Conservation (phyloP, 1,140 invertebrate genomes). For the Drosophila murphyi region DNA sequence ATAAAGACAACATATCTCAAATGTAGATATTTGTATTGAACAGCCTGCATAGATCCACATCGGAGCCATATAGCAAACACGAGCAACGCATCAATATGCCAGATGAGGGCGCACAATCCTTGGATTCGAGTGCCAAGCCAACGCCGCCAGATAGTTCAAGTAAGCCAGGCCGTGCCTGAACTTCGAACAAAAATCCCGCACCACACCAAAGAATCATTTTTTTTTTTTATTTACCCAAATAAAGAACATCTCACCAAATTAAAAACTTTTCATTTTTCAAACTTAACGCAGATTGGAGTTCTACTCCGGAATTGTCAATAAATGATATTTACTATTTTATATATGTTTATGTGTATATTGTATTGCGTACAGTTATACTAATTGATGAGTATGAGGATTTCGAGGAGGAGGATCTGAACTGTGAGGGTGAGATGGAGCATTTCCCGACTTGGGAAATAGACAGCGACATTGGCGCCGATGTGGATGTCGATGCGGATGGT, state of each 20-base stretch:
- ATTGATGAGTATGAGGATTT: conserved; percentile 86
- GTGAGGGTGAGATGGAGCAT: conserved; percentile 84
- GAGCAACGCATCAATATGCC: conserved; percentile 75
- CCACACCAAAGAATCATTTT: conserved; percentile 37
- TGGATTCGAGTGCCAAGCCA: conserved; percentile 67
- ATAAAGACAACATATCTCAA: not conserved
- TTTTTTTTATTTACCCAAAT: conserved; percentile 18
- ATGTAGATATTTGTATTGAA: not conserved
- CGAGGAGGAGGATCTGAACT: conserved; percentile 84
- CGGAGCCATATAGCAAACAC: conserved; percentile 76
- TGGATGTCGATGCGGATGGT: conserved; percentile 84
- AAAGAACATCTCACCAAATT: conserved; percentile 27
- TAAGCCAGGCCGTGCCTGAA: conserved; percentile 57
- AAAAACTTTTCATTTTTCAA: conserved; percentile 17
- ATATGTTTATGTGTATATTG: not conserved
- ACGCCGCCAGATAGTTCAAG: conserved; percentile 81
- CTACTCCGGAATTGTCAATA: not conserved
- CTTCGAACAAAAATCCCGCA: conserved; percentile 4
- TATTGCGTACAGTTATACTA: conserved; percentile 84
- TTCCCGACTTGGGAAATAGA: conserved; percentile 84
- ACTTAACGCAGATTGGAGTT: not conserved
- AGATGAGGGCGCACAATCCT: conserved; percentile 71
- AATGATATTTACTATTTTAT: not conserved
- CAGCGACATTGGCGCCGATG: conserved; percentile 85
- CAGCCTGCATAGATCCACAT: conserved; percentile 79